Base-by-base conservation (phyloP, 2,113 vertebrate genomes). In the Ictalurus punctatus region DNA sequence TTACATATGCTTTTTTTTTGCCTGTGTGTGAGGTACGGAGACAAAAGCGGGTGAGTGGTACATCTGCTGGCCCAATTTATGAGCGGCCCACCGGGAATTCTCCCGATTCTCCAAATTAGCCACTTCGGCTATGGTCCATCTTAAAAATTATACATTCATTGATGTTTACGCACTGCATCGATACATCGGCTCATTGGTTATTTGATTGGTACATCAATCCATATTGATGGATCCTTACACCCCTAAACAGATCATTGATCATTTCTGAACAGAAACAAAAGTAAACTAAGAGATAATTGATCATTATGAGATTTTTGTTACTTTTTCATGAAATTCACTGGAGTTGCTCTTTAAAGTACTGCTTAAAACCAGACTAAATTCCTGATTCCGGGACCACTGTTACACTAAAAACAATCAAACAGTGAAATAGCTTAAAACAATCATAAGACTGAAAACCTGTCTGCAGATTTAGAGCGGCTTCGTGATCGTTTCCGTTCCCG, bases 381-480 rank as follows among this genome's bases (percentile, higher is more conserved):
- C 7, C 17, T 63, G 40, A 21, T 44, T 19, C 4, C 44, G 56
- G 25, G 12, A 40, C 9, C 16, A n/a, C 30, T 4, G 65, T 37
- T 37, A 61, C 19, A 83, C 17, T 14, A 63, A 4, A 61, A 59
- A 21, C 19, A 14, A 54, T 6, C 12, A 59, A 63, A 61, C 4
- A 40, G 21, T 61, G 17, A 61, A 44, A 25, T 14, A n/a, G 4
- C 58, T 71, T 58, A 0, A 2, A 86, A 52, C 8, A 52, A 61
- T 13, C 19, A 58, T 44, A 6, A 6, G 48, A 44, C 0, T 25
- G 13, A 83, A 40, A 91, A 98, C 98, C 98, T 97, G 30, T 99
- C 98, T 0, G 94, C 0, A 10, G 97, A 99, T 91, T 98, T 98
- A 61, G 98, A 99, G 4, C 97, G 95, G 92, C 96, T 97, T 87